These are phyloP conservation scores for Acanthochromis polyacanthus DNA, from an alignment of 2,113 vertebrate genomes.

Conservation along the genomic window DNA sequence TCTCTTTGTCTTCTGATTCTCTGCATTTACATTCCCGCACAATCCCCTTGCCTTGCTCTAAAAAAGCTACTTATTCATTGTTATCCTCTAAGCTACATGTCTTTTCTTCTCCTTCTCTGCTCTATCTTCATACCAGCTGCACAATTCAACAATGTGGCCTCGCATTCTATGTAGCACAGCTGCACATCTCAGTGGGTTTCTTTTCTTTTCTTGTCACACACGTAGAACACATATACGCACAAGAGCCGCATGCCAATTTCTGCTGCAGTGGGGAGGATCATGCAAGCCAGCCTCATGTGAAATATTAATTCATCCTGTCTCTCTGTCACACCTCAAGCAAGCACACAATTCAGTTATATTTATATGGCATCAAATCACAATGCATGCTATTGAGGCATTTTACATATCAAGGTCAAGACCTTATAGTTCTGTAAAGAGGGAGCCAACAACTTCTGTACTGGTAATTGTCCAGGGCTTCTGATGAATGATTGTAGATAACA, in stretches of 20 bases:
- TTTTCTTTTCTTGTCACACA: neutral
- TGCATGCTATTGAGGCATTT: too few species aligned
- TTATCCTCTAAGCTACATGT: neutral
- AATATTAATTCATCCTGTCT: slow-evolving; percentile 41
- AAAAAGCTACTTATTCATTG: too few species aligned
- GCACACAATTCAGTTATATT: neutral
- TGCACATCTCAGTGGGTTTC: slow-evolving; percentile 16
- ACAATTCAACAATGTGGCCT: slow-evolving; percentile 22
- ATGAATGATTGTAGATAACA: slow-evolving; percentile 43
- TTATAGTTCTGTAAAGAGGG: too few species aligned
- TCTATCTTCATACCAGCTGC: slow-evolving; percentile 1
- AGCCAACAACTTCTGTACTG: neutral
- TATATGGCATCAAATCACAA: too few species aligned
- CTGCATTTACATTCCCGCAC: neutral
- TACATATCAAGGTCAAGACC: too few species aligned
- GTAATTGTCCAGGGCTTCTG: slow-evolving; percentile 27
- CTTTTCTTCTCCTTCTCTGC: neutral
- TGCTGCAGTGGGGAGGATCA: slow-evolving; percentile 2
- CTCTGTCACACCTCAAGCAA: slow-evolving; percentile 1
- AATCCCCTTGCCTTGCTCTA: neutral
- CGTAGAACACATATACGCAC: neutral
- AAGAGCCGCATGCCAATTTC: slow-evolving; percentile 30
- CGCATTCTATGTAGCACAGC: slow-evolving; percentile 11
- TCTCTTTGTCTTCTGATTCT: neutral
- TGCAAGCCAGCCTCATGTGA: slow-evolving; percentile 18